Percentiles rank a stretch among this genome's conserved stretches.
phyloP scores from a whole-genome alignment of 2,113 vertebrate genomes.

The Microcebus murinus region DNA sequence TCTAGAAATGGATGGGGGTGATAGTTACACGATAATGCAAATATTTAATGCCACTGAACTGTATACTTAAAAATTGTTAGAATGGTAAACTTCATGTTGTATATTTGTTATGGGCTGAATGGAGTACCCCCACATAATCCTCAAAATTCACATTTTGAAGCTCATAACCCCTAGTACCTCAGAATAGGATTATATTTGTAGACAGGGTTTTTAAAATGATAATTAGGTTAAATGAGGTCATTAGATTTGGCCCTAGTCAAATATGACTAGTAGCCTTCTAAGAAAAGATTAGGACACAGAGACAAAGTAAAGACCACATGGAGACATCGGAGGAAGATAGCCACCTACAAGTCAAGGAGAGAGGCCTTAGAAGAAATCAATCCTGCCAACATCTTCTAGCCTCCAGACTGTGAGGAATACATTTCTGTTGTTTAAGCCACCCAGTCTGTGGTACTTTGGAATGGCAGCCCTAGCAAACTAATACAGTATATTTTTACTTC shows the following conservation, averaged over 20 bases:
- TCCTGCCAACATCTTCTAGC: not conserved
- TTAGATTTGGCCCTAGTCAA: not conserved
- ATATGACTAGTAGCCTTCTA: not conserved
- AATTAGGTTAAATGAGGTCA: not conserved
- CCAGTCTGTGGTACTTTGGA: not conserved
- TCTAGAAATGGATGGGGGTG: not conserved
- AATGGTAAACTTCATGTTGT: not conserved
- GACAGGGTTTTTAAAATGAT: not conserved
- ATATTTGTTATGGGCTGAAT: not conserved
- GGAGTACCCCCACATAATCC: not conserved
- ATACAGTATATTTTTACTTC: not conserved
- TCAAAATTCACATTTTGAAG: not conserved
- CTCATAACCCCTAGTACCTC: not conserved
- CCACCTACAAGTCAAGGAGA: not conserved
- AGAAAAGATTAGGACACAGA: not conserved
- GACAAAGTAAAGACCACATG: not conserved
- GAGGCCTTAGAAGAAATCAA: not conserved
- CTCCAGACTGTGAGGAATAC: not conserved
- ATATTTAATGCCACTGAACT: not conserved
- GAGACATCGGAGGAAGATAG: not conserved
- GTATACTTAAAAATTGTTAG: not conserved
- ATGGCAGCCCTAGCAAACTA: not conserved
- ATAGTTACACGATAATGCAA: not conserved
- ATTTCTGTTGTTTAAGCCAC: not conserved
- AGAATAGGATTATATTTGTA: not conserved